Percentiles rank a stretch among this genome's conserved stretches.
These are phyloP conservation scores for Xiphophorus birchmanni DNA, from an alignment of 2,797 vertebrate species.

Conservation along the genomic window DNA sequence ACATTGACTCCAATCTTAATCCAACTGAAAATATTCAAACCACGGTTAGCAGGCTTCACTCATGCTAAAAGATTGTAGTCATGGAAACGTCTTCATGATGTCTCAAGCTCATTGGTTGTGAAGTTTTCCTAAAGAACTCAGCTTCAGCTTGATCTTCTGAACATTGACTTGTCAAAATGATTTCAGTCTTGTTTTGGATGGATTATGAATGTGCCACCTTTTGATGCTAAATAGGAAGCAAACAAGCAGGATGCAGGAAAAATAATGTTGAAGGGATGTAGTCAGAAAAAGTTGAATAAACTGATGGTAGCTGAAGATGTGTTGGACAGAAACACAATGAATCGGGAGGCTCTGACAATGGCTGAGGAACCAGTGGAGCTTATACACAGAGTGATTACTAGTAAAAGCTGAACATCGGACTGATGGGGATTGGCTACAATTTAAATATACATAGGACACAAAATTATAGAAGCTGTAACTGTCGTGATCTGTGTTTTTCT, in stretches of 20 bases:
- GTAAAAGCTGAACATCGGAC: neutral
- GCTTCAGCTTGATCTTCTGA: neutral
- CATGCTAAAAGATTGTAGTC: neutral
- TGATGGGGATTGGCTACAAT: neutral
- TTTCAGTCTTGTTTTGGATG: neutral
- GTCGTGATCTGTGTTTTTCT: no score
- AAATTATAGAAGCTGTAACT: neutral
- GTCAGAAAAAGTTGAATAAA: neutral
- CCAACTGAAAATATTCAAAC: neutral
- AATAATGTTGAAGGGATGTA: neutral
- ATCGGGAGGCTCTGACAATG: neutral
- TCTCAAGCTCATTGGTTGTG: neutral
- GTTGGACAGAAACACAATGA: neutral
- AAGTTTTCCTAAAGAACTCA: neutral
- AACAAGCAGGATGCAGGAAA: neutral
- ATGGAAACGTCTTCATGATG: neutral
- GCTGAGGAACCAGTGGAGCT: neutral
- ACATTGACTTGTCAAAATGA: neutral
- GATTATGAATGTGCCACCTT: neutral
- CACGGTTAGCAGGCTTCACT: neutral
- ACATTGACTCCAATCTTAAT: neutral
- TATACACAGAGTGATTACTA: neutral
- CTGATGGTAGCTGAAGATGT: neutral
- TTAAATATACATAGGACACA: neutral
- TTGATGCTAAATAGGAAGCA: neutral